phyloP scores from a whole-genome alignment of 1,140 invertebrate species.

The Portunus trituberculatus region DNA sequence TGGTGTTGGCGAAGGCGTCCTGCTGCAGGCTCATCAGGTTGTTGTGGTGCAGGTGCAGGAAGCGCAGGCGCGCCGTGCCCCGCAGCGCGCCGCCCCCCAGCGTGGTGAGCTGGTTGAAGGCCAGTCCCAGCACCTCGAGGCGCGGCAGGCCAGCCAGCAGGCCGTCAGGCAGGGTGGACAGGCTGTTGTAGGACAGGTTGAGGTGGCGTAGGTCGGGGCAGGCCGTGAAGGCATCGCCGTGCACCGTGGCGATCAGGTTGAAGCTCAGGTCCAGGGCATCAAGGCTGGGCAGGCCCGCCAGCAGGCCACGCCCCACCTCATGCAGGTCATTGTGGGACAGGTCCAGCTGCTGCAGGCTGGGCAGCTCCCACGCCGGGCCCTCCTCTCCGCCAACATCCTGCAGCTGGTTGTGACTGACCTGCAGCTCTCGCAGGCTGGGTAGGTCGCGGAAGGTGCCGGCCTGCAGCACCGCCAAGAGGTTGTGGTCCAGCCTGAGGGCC shows the following conservation, averaged over 20 bases:
- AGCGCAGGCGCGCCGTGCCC: conserved; percentile 88
- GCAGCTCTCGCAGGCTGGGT: conserved; percentile 89
- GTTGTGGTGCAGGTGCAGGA: conserved; percentile 88
- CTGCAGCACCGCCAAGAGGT: conserved; percentile 87
- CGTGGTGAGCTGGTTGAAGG: conserved; percentile 87
- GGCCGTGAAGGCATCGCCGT: conserved; percentile 87
- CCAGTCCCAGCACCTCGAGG: conserved; percentile 89
- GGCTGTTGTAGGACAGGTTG: conserved; percentile 88
- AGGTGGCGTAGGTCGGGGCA: conserved; percentile 88
- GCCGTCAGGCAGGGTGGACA: conserved; percentile 79
- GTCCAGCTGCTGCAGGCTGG: conserved; percentile 85
- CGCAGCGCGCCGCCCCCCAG: conserved; percentile 83
- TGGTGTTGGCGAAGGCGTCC: conserved; percentile 72
- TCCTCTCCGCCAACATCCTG: conserved; percentile 82
- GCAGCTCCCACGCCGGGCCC: conserved; percentile 77
- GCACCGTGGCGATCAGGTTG: conserved; percentile 82
- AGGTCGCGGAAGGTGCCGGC: conserved; percentile 89
- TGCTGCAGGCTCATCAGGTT: conserved; percentile 86
- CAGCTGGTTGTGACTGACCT: conserved; percentile 87
- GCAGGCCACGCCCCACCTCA: conserved; percentile 85
- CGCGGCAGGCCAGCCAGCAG: conserved; percentile 88
- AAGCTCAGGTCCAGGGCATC: conserved; percentile 81
- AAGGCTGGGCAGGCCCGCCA: conserved; percentile 88
- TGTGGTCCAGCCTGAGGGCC: conserved; percentile 89
- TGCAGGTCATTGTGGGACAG: conserved; percentile 88